These are phyloP conservation scores for Brachyistius frenatus DNA, from an alignment of 2,113 vertebrate species.

Conservation along the genomic window DNA sequence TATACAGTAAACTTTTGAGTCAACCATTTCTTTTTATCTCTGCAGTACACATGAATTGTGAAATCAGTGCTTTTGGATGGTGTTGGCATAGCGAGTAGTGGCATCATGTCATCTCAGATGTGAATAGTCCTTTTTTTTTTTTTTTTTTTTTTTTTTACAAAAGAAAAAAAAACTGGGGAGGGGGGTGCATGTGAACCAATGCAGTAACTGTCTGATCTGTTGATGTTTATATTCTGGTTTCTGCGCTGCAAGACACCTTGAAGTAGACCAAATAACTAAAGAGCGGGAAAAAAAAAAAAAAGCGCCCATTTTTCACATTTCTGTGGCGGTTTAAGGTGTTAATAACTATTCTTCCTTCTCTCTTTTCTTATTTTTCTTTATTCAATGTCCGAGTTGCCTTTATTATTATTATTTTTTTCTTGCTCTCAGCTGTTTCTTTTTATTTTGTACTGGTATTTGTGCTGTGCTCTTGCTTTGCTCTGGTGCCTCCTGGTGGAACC, in stretches of 20 bases:
- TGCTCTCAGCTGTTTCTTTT: slow-evolving; percentile 73
- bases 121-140: slow-evolving; percentile 71
- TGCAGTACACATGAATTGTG: slow-evolving; percentile 77
- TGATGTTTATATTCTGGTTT: slow-evolving; percentile 77
- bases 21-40: slow-evolving; percentile 62
- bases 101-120: slow-evolving; percentile 79
- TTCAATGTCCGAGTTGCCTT: slow-evolving; percentile 84
- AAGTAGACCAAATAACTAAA: slow-evolving; percentile 86
- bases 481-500: slow-evolving; percentile 80
- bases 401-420: slow-evolving; percentile 61
- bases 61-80: slow-evolving; percentile 79
- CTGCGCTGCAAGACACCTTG: slow-evolving; percentile 71
- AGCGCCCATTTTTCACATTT: slow-evolving; percentile 69
- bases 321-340: slow-evolving; percentile 76
- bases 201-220: slow-evolving; percentile 82
- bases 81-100: slow-evolving; percentile 82
- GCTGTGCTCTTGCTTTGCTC: slow-evolving; percentile 83
- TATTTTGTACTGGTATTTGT: slow-evolving; percentile 82
- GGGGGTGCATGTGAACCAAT: slow-evolving; percentile 85
- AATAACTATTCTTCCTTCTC: slow-evolving; percentile 67
- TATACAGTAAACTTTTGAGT: slow-evolving; percentile 66
- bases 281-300: slow-evolving; percentile 63
- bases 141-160: neutral
- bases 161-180: neutral
- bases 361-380: slow-evolving; percentile 65